These are phyloP conservation scores for Pygoscelis antarcticus DNA, from an alignment of 2,113 vertebrate genomes.

Conservation along the genomic window DNA sequence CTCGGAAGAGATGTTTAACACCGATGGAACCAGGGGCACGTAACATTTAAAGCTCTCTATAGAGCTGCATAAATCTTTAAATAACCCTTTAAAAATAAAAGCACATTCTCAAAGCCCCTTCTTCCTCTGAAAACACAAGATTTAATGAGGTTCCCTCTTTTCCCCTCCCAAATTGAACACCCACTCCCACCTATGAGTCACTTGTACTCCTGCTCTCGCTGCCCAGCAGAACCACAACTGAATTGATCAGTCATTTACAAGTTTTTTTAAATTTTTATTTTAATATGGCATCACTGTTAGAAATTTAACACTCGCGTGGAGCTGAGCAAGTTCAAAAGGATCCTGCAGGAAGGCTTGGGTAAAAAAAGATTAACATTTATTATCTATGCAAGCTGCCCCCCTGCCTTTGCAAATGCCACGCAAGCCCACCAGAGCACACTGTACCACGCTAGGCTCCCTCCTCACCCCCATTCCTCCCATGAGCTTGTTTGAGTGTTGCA, in stretches of 20 bases:
- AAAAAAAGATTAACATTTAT: neutral
- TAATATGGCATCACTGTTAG: neutral
- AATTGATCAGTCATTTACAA: neutral
- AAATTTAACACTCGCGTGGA: neutral
- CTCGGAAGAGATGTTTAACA: neutral
- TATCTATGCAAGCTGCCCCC: neutral
- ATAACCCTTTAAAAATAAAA: neutral
- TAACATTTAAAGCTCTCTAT: neutral
- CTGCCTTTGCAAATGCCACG: neutral
- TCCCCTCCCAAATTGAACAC: neutral
- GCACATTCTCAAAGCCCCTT: neutral
- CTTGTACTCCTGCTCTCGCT: neutral
- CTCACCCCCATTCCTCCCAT: neutral
- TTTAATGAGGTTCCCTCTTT: conserved; percentile 22
- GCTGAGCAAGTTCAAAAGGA: neutral
- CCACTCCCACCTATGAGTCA: conserved; percentile 48
- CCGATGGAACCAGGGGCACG: neutral
- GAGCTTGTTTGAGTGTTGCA: accelerated
- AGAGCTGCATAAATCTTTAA: conserved; percentile 46
- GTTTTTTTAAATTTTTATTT: neutral
- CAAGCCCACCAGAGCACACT: accelerated
- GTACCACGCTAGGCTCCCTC: neutral
- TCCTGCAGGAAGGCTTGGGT: neutral
- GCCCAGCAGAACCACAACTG: neutral
- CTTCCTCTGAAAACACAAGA: neutral